phyloP scores from a whole-genome alignment of 2,113 vertebrate genomes.

The Mionectes macconnelli region DNA sequence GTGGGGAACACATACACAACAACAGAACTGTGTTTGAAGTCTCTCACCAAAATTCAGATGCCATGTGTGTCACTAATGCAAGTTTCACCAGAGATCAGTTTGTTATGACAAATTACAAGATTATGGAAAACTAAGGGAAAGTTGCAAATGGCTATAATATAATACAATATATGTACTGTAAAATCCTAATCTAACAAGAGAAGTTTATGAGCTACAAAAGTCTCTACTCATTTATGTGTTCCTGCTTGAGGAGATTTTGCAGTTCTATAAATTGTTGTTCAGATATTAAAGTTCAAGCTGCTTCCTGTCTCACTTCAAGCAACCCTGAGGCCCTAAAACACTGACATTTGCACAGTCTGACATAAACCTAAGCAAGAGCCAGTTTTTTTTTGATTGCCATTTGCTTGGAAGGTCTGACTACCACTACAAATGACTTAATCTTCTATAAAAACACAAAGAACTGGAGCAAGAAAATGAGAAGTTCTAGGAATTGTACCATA shows the following conservation, averaged over 20 bases:
- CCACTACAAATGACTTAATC: background rate
- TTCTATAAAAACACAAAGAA: background rate
- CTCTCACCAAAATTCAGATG: background rate
- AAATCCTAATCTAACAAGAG: background rate
- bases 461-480: background rate
- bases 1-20: background rate
- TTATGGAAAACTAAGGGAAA: background rate
- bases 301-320: background rate
- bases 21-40: background rate
- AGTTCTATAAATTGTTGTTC: background rate
- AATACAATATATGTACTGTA: background rate
- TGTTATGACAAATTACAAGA: background rate
- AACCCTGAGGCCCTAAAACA: background rate
- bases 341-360: background rate
- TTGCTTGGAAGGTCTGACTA: background rate
- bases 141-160: background rate
- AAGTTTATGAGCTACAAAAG: background rate
- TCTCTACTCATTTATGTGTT: background rate
- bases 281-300: background rate
- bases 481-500: background rate
- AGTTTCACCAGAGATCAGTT: background rate
- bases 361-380: background rate
- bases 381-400: background rate
- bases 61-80: background rate
- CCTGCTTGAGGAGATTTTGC: background rate